Percentiles rank a stretch among this genome's conserved stretches.
Conservation (phyloP, 2,888 invertebrate genomes). For the Chalcis sispes region DNA sequence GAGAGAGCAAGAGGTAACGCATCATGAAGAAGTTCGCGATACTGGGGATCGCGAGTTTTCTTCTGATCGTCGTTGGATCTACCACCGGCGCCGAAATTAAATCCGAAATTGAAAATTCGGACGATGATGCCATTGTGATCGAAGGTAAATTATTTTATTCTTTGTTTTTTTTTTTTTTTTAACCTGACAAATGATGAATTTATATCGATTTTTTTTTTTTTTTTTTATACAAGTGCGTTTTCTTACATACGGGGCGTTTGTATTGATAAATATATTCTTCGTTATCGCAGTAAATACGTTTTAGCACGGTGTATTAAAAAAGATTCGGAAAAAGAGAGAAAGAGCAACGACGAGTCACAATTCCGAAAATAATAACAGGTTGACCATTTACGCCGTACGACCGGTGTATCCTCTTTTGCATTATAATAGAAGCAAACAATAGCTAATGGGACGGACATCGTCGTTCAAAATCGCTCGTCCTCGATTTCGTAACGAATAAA, state of each 20-base stretch:
- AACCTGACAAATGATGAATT: background rate
- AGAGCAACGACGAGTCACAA: too few relatives aligned
- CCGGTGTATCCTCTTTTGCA: conserved; percentile 13
- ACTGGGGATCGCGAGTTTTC: conserved; percentile 54
- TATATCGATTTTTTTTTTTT: too few relatives aligned
- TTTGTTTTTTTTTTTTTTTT: background rate
- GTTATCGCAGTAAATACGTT: too few relatives aligned
- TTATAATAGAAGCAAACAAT: conserved; percentile 68
- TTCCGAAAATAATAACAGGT: too few relatives aligned
- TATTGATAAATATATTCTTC: too few relatives aligned
- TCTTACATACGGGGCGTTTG: too few relatives aligned
- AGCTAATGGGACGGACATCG: too few relatives aligned
- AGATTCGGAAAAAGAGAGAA: too few relatives aligned
- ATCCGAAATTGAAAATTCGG: conserved; percentile 26
- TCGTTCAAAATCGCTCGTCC: background rate
- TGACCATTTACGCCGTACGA: background rate
- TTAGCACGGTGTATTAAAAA: too few relatives aligned
- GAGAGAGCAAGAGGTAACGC: background rate
- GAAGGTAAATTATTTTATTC: conserved; percentile 70
- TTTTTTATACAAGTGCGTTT: too few relatives aligned
- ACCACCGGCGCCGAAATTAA: conserved; percentile 28
- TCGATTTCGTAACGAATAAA: too few relatives aligned
- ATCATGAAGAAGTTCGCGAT: conserved; percentile 47
- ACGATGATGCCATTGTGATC: conserved; percentile 62
- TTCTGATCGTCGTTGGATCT: conserved; percentile 44